These are phyloP conservation scores for Neostethus bicornis DNA, from an alignment of 2,797 vertebrate genomes.

Conservation along the genomic window DNA sequence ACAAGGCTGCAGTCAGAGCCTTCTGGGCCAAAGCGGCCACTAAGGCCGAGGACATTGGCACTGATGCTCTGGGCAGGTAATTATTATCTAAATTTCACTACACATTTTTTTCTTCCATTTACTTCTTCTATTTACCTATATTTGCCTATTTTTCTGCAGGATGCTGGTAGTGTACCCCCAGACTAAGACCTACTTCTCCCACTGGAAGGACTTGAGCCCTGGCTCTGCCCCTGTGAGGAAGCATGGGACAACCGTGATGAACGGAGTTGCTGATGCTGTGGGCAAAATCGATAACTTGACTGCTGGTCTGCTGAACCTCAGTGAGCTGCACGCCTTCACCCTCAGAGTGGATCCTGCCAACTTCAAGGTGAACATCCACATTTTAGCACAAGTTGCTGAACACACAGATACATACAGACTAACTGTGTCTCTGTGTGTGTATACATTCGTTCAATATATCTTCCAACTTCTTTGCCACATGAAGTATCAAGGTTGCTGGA, in stretches of 20 bases:
- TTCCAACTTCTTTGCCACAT: no score
- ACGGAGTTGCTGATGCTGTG: conserved; percentile 63
- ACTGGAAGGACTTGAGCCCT: conserved; percentile 78
- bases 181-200: conserved; percentile 89
- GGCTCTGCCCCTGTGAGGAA: conserved; percentile 72
- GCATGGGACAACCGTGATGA: conserved; percentile 76
- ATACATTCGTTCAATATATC: no score
- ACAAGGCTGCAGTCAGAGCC: conserved; percentile 75
- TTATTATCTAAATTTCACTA: no score
- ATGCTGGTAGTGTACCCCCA: conserved; percentile 78
- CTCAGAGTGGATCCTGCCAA: conserved; percentile 87
- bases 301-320: conserved; percentile 73
- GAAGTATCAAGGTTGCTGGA: no score
- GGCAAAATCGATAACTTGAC: conserved; percentile 75
- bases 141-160: conserved; percentile 59
- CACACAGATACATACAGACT: no score
- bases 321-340: conserved; percentile 86
- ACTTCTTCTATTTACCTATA: background rate
- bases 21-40: conserved; percentile 52
- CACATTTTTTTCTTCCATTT: background rate
- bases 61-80: conserved; percentile 80
- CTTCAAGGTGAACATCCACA: conserved; percentile 79
- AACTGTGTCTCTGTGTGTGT: no score
- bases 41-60: conserved; percentile 39
- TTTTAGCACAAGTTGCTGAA: background rate